phyloP scores from a whole-genome alignment of 2,888 invertebrate species.

The Folsomia manolachei region DNA sequence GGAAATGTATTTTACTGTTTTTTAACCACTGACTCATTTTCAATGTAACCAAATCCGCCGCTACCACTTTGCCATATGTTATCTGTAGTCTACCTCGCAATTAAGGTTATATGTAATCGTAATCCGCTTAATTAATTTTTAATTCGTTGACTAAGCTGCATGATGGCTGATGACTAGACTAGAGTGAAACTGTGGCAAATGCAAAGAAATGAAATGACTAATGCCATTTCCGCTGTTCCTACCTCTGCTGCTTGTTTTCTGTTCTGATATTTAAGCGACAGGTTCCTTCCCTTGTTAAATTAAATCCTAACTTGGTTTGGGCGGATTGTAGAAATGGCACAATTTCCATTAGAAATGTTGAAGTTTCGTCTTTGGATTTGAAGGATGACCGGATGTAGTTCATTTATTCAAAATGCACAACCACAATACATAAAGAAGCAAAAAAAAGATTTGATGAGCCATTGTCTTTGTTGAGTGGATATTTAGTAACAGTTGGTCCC shows the following conservation, averaged over 20 bases:
- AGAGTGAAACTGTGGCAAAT: too few species aligned
- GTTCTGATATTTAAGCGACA: neutral
- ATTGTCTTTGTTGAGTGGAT: neutral
- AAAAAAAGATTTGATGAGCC: neutral
- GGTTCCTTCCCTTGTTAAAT: neutral
- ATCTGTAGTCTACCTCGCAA: too few species aligned
- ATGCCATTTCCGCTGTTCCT: neutral
- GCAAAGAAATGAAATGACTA: neutral
- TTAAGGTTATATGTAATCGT: too few species aligned
- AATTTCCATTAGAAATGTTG: neutral
- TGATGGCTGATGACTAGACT: too few species aligned
- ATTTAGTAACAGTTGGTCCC: neutral
- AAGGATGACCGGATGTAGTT: neutral
- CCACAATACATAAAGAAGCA: too few species aligned
- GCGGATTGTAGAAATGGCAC: neutral
- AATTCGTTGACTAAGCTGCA: neutral
- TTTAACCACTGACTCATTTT: too few species aligned
- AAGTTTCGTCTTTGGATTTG: too few species aligned
- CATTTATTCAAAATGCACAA: neutral
- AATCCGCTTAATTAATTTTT: too few species aligned
- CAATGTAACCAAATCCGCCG: too few species aligned
- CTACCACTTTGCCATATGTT: too few species aligned
- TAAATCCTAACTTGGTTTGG: too few species aligned
- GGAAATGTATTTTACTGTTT: too few species aligned
- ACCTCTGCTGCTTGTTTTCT: neutral